Evolutionary conservation across 2,797 vertebrate species (phyloP).

Genomic region (Valencia hispanica): DNA sequence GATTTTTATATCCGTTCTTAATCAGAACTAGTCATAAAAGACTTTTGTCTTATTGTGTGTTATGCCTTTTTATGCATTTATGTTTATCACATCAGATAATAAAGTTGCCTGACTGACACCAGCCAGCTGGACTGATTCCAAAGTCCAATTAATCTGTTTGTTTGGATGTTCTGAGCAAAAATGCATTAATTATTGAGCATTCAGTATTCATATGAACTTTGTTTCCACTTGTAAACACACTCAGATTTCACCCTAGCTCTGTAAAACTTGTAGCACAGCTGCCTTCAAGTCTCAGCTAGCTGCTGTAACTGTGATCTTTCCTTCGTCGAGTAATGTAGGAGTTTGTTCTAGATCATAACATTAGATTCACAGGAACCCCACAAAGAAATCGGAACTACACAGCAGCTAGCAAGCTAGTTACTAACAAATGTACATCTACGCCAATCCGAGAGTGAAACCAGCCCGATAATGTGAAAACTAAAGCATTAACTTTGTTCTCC

Average conservation of each 20-base stretch:
- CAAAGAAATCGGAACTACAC: neutral
- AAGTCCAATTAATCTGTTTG: neutral
- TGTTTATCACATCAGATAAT: neutral
- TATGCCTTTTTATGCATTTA: neutral
- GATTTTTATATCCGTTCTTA: no score
- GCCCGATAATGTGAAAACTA: neutral
- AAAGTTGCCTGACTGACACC: conserved; percentile 20
- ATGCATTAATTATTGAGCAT: neutral
- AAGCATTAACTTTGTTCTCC: neutral
- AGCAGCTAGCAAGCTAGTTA: neutral
- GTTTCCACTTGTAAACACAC: neutral
- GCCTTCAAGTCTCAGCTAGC: no score
- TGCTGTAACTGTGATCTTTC: neutral
- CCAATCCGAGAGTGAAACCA: neutral
- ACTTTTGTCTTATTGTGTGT: neutral
- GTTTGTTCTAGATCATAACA: neutral
- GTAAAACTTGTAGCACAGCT: neutral
- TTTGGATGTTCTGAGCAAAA: neutral
- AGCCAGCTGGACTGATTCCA: conserved; percentile 12
- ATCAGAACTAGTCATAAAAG: no score
- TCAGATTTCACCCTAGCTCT: neutral
- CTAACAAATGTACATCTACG: neutral
- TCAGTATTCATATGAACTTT: neutral
- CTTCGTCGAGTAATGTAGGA: neutral
- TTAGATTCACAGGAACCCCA: neutral